Evolutionary conservation across 2,113 vertebrate species (phyloP).

Genomic region (Tychaedon coryphoeus): DNA sequence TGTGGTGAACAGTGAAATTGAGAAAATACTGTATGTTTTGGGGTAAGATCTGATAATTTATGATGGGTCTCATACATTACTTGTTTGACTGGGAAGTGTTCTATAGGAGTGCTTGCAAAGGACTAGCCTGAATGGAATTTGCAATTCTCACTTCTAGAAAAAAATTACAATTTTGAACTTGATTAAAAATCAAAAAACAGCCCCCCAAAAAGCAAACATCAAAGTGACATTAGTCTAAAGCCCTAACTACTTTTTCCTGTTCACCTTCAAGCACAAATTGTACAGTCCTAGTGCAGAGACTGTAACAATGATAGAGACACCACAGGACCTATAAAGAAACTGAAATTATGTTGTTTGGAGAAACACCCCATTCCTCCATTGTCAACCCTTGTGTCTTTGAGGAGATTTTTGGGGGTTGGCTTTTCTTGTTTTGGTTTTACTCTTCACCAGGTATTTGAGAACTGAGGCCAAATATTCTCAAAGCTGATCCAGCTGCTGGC

Average conservation of each 20-base stretch:
- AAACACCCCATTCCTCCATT: not conserved
- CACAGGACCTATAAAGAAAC: not conserved
- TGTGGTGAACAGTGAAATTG: not conserved
- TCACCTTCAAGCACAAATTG: not conserved
- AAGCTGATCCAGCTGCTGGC: not conserved
- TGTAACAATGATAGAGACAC: not conserved
- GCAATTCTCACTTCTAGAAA: not conserved
- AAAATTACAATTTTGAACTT: not conserved
- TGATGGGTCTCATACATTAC: not conserved
- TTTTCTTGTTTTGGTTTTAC: not conserved
- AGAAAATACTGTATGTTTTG: not conserved
- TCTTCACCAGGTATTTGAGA: not conserved
- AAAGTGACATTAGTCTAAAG: not conserved
- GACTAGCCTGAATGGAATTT: not conserved
- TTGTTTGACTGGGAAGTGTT: not conserved
- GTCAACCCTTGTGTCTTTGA: not conserved
- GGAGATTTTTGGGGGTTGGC: not conserved
- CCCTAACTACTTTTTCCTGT: not conserved
- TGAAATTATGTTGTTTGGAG: not conserved
- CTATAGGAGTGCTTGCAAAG: not conserved
- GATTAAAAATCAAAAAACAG: not conserved
- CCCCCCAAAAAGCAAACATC: not conserved
- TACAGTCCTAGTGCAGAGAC: not conserved
- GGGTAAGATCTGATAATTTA: not conserved
- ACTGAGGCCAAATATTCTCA: not conserved